A percentile compares a stretch with the other conserved stretches of the same genome.
Evolutionary conservation across 1,140 invertebrate species (phyloP).

Genomic region (Bombus confusus): DNA sequence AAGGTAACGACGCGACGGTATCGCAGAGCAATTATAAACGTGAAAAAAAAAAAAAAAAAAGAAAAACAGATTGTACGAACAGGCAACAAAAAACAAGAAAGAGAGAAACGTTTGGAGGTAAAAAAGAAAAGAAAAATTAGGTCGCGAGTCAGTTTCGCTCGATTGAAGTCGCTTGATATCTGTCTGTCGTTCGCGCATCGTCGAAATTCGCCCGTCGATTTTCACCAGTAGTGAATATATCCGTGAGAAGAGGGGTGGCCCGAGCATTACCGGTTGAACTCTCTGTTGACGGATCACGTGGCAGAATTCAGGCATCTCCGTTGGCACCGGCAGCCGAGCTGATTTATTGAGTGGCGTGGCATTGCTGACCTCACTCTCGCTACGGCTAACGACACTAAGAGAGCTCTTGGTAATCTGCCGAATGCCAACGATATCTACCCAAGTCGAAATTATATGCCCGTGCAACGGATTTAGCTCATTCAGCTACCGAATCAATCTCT

Average conservation of each 20-base stretch:
- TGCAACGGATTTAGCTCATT: conserved; percentile 49
- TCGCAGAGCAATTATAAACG: background rate
- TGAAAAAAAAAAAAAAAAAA: background rate
- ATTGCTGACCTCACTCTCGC: conserved; percentile 63
- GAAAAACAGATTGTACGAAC: background rate
- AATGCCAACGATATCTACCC: conserved; percentile 50
- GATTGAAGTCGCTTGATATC: background rate
- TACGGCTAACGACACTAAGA: conserved; percentile 58
- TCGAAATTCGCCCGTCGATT: conserved; percentile 31
- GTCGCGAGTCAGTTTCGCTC: conserved; percentile 23
- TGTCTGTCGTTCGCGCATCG: conserved; percentile 3
- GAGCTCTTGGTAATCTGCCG: conserved; percentile 56
- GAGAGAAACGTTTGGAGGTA: background rate
- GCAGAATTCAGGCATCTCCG: conserved; percentile 56
- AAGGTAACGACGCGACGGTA: conserved; percentile 31
- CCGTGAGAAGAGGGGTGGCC: conserved; percentile 1
- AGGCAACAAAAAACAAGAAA: background rate
- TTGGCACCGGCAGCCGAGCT: conserved; percentile 38
- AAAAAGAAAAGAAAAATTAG: background rate
- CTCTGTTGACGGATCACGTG: conserved; percentile 63
- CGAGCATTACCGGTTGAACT: conserved; percentile 17
- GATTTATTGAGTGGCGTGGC: conserved; percentile 63
- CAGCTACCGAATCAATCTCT: background rate
- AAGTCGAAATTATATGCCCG: conserved; percentile 50
- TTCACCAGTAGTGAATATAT: background rate